phyloP scores from a whole-genome alignment of 1,140 invertebrate genomes.

The Metaphire vulgaris region DNA sequence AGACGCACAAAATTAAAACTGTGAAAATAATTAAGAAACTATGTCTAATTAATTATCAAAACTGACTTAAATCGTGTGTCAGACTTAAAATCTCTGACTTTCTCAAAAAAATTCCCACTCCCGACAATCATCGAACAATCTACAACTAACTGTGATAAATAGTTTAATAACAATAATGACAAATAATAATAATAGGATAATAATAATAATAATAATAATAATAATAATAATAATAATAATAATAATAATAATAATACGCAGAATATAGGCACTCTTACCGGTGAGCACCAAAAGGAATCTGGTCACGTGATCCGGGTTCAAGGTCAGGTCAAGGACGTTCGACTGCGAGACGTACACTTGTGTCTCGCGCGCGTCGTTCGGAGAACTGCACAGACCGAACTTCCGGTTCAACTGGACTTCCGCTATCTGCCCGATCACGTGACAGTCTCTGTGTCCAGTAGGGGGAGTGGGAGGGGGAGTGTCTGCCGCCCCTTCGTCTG shows the following conservation, averaged over 20 bases:
- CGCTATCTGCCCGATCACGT: not conserved
- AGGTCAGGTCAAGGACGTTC: not conserved
- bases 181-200: not conserved
- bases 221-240: slow-evolving; percentile 4
- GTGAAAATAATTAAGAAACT: too few relatives aligned
- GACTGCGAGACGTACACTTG: not conserved
- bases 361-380: not conserved
- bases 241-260: not conserved
- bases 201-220: slow-evolving; percentile 4
- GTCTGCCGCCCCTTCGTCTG: too few relatives aligned
- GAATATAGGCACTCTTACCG: not conserved
- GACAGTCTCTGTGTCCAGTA: not conserved
- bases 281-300: not conserved
- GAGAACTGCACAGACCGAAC: not conserved
- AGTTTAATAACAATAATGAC: not conserved
- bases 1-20: too few relatives aligned
- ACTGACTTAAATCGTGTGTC: too few relatives aligned
- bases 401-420: not conserved
- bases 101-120: too few relatives aligned
- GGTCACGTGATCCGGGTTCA: not conserved
- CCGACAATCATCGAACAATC: too few relatives aligned
- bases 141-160: not conserved
- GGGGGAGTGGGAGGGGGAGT: too few relatives aligned
- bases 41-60: too few relatives aligned
- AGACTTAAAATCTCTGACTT: too few relatives aligned